Evolutionary conservation across 2,797 vertebrate genomes (phyloP), one percentile per base, ranked within the genome.

Genomic region (Micrastur ruficollis): DNA sequence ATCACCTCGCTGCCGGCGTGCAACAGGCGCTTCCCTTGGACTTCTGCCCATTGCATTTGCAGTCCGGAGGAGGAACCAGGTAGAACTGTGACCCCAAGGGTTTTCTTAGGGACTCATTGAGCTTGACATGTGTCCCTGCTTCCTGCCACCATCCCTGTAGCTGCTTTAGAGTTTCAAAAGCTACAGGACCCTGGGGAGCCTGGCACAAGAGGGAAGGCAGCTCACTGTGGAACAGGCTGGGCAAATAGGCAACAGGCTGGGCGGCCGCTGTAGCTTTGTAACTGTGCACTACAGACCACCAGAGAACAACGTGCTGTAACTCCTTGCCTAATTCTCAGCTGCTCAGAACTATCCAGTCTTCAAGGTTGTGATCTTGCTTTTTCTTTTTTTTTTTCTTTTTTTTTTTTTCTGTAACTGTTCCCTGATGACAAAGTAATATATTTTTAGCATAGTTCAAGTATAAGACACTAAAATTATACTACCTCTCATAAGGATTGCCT

Each of bases 381-480:
- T 32, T 78, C 36, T 49, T 81, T 18, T 56, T 27, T 34, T 47
- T 12, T 31, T 34, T 47, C 11, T 31, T 34, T 34, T 42, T 34
- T 86, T 52, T 59, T 19, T 46, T 27, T 5, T 34, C 11, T 63
- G 31, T 83, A 93, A 85, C 8, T 58, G 21, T 70, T 95, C 85
- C 15, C 52, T 86, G 72, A 81, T 79, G 72, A 93, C 66, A 96
- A 78, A 5, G 46, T 18, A 86, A 83, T 74, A 18, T 94, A 94
- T 94, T 97, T 96, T 97, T 91, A 94, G 81, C 47, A 83, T 53
- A 75, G 71, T 59, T 94, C 66, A 89, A 85, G 84, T 63, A 81
- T 50, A 82, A 93, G 71, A 83, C 53, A 36, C 53, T 78, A 92
- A 78, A 93, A 92, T 92, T 92, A 86, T 93, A 94, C 61, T 85